These are phyloP conservation scores for Macrochelys suwanniensis DNA, from an alignment of 2,797 vertebrate species.

Conservation along the genomic window DNA sequence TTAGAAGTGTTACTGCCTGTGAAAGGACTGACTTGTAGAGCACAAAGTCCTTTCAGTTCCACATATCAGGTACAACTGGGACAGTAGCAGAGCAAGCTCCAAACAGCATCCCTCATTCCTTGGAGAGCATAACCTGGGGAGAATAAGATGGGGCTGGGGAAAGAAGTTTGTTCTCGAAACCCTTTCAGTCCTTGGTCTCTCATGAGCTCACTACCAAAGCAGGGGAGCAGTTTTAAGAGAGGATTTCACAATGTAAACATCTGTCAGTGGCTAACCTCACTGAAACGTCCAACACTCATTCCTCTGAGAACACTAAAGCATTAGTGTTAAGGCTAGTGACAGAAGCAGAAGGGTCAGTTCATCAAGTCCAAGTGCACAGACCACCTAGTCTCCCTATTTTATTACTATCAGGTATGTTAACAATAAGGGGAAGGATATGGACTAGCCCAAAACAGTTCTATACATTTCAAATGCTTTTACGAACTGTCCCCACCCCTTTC, in stretches of 20 bases:
- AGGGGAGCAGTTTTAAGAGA: not conserved
- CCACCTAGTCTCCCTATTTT: not conserved
- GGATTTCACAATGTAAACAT: conserved; percentile 30
- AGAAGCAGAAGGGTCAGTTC: not conserved
- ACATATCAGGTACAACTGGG: fast-evolving
- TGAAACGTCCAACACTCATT: conserved; percentile 1
- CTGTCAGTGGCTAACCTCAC: not conserved
- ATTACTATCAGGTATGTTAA: not conserved
- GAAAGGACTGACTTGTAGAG: not conserved
- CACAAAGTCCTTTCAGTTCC: not conserved
- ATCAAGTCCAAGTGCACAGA: not conserved
- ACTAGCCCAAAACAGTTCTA: not conserved
- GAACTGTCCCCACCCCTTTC: not conserved
- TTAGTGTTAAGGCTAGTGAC: not conserved
- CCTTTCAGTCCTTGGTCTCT: not conserved
- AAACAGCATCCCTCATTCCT: not conserved
- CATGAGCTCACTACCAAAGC: not conserved
- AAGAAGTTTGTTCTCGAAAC: not conserved
- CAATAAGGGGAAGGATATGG: not conserved
- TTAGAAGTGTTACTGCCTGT: not conserved
- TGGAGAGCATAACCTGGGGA: not conserved
- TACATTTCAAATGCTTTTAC: not conserved
- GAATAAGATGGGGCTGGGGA: not conserved
- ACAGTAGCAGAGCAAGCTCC: too few relatives aligned
- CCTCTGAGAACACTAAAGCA: not conserved